Percentiles rank a stretch among this genome's conserved stretches.
Evolutionary conservation across 2,797 vertebrate genomes (phyloP).

Genomic region (Urophycis tenuis): DNA sequence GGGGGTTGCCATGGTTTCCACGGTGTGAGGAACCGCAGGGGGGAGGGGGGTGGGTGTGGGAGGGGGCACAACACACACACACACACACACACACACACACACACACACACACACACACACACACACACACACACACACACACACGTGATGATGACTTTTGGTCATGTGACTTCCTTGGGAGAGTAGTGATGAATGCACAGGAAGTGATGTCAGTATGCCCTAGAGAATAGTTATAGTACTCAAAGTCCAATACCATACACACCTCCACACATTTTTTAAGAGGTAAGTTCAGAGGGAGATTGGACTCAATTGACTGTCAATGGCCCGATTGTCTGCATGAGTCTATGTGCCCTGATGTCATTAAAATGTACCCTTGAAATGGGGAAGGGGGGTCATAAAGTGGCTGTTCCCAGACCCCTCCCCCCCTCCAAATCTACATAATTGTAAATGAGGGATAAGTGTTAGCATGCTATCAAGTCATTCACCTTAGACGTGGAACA

Average conservation of each 20-base stretch:
- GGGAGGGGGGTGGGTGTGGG: conserved; percentile 43
- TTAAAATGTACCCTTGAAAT: neutral
- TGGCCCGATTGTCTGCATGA: neutral
- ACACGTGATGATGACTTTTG: conserved; percentile 73
- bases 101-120: conserved; percentile 45
- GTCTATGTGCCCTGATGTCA: neutral
- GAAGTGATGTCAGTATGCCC: conserved; percentile 72
- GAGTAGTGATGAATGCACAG: conserved; percentile 80
- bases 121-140: conserved; percentile 1
- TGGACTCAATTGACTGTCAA: neutral
- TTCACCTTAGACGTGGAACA: neutral
- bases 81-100: conserved; percentile 60
- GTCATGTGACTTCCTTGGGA: conserved; percentile 79
- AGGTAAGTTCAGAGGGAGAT: conserved; percentile 33
- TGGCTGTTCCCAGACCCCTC: neutral
- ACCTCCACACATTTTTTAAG: conserved; percentile 23
- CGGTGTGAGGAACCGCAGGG: conserved; percentile 65
- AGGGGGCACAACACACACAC: conserved; percentile 43
- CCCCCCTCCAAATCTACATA: neutral
- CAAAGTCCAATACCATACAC: conserved; percentile 22
- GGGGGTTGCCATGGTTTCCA: conserved; percentile 84
- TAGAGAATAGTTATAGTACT: conserved; percentile 40
- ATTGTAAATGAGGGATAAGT: neutral
- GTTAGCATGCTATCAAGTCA: neutral
- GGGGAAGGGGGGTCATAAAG: neutral